Percentiles rank a stretch among this genome's conserved stretches.
phyloP scores from a whole-genome alignment of 2,113 vertebrate genomes.

The Argyrosomus japonicus region DNA sequence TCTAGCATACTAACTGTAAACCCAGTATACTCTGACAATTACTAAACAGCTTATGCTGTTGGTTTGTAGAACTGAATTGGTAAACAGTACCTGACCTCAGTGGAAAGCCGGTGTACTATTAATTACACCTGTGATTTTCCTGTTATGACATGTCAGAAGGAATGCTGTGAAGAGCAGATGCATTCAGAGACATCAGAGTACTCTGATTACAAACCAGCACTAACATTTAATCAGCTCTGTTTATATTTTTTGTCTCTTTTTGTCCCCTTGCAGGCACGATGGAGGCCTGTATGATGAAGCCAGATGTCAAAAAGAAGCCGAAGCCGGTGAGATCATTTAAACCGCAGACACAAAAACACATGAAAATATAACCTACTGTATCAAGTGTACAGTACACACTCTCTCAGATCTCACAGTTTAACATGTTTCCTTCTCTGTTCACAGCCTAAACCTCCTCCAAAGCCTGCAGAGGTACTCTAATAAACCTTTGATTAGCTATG shows the following conservation, averaged over 20 bases:
- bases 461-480: constrained; percentile 54
- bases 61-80: background rate
- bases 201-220: too few species aligned
- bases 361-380: background rate
- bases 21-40: background rate
- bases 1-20: background rate
- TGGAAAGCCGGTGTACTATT: background rate
- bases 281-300: constrained; percentile 70
- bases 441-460: constrained; percentile 57
- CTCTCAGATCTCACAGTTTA: background rate
- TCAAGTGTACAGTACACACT: background rate
- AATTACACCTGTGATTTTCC: too few species aligned
- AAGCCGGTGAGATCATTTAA: constrained; percentile 60
- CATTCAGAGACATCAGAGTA: too few species aligned
- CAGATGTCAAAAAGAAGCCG: constrained; percentile 68
- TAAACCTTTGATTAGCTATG: background rate
- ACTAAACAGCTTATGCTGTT: background rate
- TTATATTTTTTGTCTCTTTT: background rate
- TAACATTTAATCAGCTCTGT: background rate
- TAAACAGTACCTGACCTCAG: background rate
- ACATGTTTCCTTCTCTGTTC: constrained; percentile 5
- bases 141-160: too few species aligned
- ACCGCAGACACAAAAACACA: background rate
- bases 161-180: too few species aligned
- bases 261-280: constrained; percentile 52